phyloP scores from a whole-genome alignment of 2,797 vertebrate genomes.

The Sebastes cheni region DNA sequence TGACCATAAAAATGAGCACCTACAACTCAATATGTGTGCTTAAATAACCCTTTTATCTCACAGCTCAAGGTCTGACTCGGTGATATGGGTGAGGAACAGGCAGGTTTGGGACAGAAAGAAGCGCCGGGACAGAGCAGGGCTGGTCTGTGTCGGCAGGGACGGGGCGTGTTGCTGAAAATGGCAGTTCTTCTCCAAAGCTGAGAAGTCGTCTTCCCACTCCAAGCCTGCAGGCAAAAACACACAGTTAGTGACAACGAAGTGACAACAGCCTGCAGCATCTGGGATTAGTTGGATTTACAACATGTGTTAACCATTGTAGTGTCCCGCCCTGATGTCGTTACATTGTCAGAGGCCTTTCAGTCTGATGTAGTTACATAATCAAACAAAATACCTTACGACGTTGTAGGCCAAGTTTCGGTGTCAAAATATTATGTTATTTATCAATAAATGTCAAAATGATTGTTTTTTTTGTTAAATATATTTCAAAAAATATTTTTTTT shows the following conservation, averaged over 20 bases:
- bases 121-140: background rate
- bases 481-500: background rate
- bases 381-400: background rate
- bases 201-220: slow-evolving; percentile 96
- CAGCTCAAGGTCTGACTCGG: slow-evolving; percentile 90
- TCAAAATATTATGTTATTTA: background rate
- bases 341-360: background rate
- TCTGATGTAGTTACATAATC: background rate
- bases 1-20: slow-evolving; percentile 31
- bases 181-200: slow-evolving; percentile 82
- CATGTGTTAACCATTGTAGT: background rate
- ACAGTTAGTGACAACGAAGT: slow-evolving; percentile 6
- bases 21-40: slow-evolving; percentile 2
- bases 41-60: slow-evolving; percentile 76
- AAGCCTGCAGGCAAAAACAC: slow-evolving; percentile 80
- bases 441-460: background rate
- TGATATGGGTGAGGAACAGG: slow-evolving; percentile 85
- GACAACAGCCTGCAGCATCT: slow-evolving; percentile 28
- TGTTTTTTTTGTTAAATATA: background rate
- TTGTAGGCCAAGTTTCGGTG: background rate
- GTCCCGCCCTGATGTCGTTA: slow-evolving; percentile 28
- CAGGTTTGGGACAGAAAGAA: slow-evolving; percentile 50
- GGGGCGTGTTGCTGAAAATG: slow-evolving; percentile 75
- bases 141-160: slow-evolving; percentile 64
- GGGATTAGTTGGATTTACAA: background rate